These are phyloP conservation scores for Sphenodon punctatus DNA, from an alignment of 2,797 vertebrate genomes.

Conservation along the genomic window DNA sequence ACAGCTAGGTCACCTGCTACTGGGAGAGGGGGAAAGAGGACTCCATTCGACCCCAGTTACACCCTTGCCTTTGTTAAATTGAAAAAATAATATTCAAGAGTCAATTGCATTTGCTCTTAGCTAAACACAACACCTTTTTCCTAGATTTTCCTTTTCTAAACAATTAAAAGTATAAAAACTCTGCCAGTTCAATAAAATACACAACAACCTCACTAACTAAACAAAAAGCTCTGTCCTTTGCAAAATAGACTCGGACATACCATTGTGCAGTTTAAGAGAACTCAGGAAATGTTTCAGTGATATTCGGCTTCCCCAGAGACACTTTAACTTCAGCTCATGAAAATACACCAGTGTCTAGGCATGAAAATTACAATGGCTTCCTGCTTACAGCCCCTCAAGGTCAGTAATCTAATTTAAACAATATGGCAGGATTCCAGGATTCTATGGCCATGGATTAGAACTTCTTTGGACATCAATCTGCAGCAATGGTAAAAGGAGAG, in stretches of 20 bases:
- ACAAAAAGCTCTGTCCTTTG: slow-evolving; percentile 67
- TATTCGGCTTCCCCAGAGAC: slow-evolving; percentile 74
- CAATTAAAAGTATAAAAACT: slow-evolving; percentile 19
- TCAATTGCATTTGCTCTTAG: no score
- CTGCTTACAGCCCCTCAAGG: slow-evolving; percentile 56
- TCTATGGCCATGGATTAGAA: slow-evolving; percentile 40
- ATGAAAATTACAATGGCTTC: slow-evolving; percentile 75
- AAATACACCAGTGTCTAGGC: slow-evolving; percentile 74
- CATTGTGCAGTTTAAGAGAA: slow-evolving; percentile 63
- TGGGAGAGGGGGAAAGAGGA: no score
- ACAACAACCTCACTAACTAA: slow-evolving; percentile 61
- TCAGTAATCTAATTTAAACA: slow-evolving; percentile 73
- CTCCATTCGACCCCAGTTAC: no score
- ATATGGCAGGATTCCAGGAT: slow-evolving; percentile 69
- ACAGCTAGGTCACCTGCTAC: no score
- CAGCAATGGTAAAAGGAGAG: slow-evolving; percentile 23
- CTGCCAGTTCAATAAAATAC: slow-evolving; percentile 38
- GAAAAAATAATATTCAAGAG: no score
- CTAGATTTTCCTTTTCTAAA: background rate
- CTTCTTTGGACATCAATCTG: slow-evolving; percentile 17
- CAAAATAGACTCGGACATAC: slow-evolving; percentile 68
- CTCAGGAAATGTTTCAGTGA: slow-evolving; percentile 81
- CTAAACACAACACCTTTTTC: no score
- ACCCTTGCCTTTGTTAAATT: no score
- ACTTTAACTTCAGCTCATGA: slow-evolving; percentile 69